These are phyloP conservation scores for Drosophila putrida DNA, from an alignment of 2,888 invertebrate species.

Conservation along the genomic window DNA sequence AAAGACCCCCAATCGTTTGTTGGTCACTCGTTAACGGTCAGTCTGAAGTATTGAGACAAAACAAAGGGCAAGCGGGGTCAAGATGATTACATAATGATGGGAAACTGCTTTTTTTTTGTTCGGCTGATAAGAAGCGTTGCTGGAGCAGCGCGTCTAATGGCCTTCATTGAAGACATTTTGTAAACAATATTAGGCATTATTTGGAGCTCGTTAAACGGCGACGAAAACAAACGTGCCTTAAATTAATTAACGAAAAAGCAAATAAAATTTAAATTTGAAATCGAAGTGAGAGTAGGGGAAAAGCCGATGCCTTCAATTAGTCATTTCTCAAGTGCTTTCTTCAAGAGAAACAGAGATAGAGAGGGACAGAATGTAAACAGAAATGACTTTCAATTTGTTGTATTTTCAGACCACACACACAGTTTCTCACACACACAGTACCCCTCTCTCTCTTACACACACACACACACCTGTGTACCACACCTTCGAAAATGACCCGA, in stretches of 20 bases:
- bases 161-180: slow-evolving; percentile 39
- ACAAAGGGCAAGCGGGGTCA: not conserved
- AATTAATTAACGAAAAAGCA: slow-evolving; percentile 63
- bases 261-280: slow-evolving; percentile 37
- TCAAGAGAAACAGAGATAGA: not conserved
- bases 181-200: slow-evolving; percentile 54
- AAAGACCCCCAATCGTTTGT: slow-evolving; percentile 24
- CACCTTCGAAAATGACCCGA: slow-evolving; percentile 36
- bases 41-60: not conserved
- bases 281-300: not conserved
- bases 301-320: slow-evolving; percentile 7
- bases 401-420: slow-evolving; percentile 39
- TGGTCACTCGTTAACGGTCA: slow-evolving; percentile 52
- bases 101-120: slow-evolving; percentile 50
- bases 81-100: slow-evolving; percentile 73
- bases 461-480: slow-evolving; percentile 25
- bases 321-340: slow-evolving; percentile 38
- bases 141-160: slow-evolving; percentile 40
- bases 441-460: not conserved
- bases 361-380: slow-evolving; percentile 42
- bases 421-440: not conserved
- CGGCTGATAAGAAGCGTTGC: slow-evolving; percentile 53
- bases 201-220: slow-evolving; percentile 62
- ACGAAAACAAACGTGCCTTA: slow-evolving; percentile 51
- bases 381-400: slow-evolving; percentile 64